Conservation (phyloP, 2,797 vertebrate species). For the Micromesistius poutassou region DNA sequence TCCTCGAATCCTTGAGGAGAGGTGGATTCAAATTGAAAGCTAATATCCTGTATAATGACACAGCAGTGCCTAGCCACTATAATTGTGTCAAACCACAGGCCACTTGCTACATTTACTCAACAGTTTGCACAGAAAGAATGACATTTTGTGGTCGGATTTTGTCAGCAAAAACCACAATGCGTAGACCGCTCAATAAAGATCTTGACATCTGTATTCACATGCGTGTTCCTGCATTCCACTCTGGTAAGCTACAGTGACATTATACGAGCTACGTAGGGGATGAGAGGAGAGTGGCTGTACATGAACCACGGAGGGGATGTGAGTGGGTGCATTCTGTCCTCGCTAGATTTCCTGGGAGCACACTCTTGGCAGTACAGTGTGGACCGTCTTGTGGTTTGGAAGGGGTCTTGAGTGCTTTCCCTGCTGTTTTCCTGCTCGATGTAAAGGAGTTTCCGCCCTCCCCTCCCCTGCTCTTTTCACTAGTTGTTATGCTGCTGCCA, state of each 20-base stretch:
- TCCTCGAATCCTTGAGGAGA: not conserved
- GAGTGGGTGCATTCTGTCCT: conserved; percentile 3
- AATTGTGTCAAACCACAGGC: not conserved
- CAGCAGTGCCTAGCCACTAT: not conserved
- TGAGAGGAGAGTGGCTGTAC: no score
- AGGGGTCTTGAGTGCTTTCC: conserved; percentile 13
- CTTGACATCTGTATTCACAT: conserved; percentile 9
- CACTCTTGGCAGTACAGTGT: conserved; percentile 12
- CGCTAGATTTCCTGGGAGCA: conserved; percentile 18
- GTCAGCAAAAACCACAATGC: not conserved
- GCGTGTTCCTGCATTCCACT: conserved; percentile 2
- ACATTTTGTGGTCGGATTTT: not conserved
- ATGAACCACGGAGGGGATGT: not conserved
- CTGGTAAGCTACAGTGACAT: conserved; percentile 2
- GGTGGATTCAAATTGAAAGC: not conserved
- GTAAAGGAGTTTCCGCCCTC: conserved; percentile 22
- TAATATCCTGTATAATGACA: not conserved
- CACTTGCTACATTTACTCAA: not conserved
- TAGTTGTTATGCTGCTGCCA: conserved; percentile 14
- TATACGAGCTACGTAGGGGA: not conserved
- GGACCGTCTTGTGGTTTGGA: conserved; percentile 7
- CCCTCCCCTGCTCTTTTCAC: conserved; percentile 14
- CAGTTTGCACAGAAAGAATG: not conserved
- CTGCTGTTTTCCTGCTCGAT: conserved; percentile 13
- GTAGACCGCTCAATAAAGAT: not conserved